Conservation (phyloP, 2,797 vertebrate genomes). For the Spinibarbus caldwelli region DNA sequence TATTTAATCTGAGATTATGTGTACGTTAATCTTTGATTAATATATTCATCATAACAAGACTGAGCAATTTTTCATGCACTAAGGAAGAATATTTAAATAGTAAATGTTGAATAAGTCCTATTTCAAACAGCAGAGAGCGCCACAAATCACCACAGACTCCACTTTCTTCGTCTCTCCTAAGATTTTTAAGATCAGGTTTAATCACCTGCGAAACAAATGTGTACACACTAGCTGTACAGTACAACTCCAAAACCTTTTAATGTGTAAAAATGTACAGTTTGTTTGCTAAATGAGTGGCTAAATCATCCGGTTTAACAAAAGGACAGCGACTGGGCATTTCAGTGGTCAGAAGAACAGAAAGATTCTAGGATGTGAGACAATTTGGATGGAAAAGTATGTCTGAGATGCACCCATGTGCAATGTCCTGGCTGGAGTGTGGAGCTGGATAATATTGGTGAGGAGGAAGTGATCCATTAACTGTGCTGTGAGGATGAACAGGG, state of each 20-base stretch:
- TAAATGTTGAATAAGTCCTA: not conserved
- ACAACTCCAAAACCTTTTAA: not conserved
- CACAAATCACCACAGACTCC: not conserved
- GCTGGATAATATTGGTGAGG: not conserved
- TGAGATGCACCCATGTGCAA: not conserved
- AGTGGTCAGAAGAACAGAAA: not conserved
- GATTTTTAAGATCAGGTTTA: not conserved
- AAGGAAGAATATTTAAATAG: not conserved
- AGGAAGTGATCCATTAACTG: not conserved
- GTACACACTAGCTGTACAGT: not conserved
- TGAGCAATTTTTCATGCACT: not conserved
- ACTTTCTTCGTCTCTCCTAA: too few relatives aligned
- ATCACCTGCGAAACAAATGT: not conserved
- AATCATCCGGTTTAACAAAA: not conserved
- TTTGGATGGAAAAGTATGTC: not conserved
- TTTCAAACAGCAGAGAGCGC: slow-evolving; percentile 10
- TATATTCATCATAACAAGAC: not conserved
- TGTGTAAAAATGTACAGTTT: not conserved
- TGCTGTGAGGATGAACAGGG: not conserved
- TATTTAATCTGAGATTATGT: not conserved
- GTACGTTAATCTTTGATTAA: not conserved
- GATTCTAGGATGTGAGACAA: not conserved
- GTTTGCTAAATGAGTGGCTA: not conserved
- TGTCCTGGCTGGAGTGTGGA: not conserved
- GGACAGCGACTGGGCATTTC: not conserved